phyloP scores from a whole-genome alignment of 2,113 vertebrate species.

The Microtus oregoni region DNA sequence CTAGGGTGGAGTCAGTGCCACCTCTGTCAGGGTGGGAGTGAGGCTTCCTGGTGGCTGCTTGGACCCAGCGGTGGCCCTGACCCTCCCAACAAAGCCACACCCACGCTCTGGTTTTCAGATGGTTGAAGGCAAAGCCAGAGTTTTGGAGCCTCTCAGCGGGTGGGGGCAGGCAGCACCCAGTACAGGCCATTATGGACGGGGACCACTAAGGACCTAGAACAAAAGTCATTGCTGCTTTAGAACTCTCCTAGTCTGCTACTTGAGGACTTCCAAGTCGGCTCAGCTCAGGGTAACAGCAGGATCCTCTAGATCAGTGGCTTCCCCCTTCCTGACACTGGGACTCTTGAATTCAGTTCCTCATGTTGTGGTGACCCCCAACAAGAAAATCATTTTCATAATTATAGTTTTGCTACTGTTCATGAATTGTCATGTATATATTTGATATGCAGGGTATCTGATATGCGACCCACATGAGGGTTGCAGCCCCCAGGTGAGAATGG shows the following conservation, averaged over 20 bases:
- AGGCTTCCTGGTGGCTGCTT: not conserved
- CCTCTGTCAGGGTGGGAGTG: not conserved
- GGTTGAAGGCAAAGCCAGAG: rapidly evolving
- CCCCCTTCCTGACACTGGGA: not conserved
- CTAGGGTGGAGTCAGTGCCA: not conserved
- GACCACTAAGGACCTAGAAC: rapidly evolving
- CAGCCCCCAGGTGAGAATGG: not conserved
- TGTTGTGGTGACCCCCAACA: not conserved
- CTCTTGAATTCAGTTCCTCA: not conserved
- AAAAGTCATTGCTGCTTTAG: not conserved
- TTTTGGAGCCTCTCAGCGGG: rapidly evolving
- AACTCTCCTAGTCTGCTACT: not conserved
- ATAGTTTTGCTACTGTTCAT: not conserved
- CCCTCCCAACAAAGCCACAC: not conserved
- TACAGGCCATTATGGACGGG: rapidly evolving
- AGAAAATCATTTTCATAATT: not conserved
- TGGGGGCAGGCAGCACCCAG: not conserved
- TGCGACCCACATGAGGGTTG: not conserved
- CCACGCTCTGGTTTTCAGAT: not conserved
- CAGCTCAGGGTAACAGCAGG: not conserved
- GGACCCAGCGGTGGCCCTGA: not conserved
- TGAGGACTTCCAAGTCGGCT: not conserved
- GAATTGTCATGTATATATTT: not conserved
- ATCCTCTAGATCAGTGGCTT: not conserved
- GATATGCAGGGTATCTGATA: not conserved